phyloP scores from a whole-genome alignment of 1,140 invertebrate genomes.

The Zophobas morio region DNA sequence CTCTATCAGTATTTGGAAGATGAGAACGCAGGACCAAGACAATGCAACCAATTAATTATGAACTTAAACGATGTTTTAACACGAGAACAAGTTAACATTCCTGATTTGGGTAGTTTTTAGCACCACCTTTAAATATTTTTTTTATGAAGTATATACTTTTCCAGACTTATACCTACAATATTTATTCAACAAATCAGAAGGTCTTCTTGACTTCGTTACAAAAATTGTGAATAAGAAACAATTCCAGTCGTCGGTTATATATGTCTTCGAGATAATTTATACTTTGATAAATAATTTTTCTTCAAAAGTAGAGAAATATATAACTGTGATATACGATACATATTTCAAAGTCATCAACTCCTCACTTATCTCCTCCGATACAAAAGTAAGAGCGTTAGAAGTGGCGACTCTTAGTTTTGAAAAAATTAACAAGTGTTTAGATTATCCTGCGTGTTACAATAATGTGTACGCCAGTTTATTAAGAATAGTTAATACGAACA shows the following conservation, averaged over 20 bases:
- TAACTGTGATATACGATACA: conserved; percentile 45
- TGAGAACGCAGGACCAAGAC: conserved; percentile 27
- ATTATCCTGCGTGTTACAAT: conserved; percentile 49
- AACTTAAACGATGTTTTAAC: conserved; percentile 56
- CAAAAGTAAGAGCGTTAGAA: conserved; percentile 58
- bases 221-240: conserved; percentile 43
- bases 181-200: conserved; percentile 56
- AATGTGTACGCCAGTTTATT: conserved; percentile 47
- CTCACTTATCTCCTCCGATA: conserved; percentile 20
- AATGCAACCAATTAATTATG: conserved; percentile 51
- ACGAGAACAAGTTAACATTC: conserved; percentile 54
- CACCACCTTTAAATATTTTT: neutral
- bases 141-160: conserved; percentile 28
- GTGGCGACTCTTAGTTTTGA: conserved; percentile 53
- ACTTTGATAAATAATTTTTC: conserved; percentile 60
- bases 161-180: conserved; percentile 57
- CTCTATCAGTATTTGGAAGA: conserved; percentile 45
- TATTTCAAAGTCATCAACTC: conserved; percentile 40
- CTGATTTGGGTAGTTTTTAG: conserved; percentile 52
- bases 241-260: conserved; percentile 53
- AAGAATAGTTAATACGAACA: conserved; percentile 30
- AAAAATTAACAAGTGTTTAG: conserved; percentile 50
- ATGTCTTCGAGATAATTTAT: conserved; percentile 58
- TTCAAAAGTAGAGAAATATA: conserved; percentile 51
- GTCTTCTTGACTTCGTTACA: conserved; percentile 55